Evolutionary conservation across 2,888 invertebrate genomes (phyloP).

Genomic region (Bembecia ichneumoniformis): DNA sequence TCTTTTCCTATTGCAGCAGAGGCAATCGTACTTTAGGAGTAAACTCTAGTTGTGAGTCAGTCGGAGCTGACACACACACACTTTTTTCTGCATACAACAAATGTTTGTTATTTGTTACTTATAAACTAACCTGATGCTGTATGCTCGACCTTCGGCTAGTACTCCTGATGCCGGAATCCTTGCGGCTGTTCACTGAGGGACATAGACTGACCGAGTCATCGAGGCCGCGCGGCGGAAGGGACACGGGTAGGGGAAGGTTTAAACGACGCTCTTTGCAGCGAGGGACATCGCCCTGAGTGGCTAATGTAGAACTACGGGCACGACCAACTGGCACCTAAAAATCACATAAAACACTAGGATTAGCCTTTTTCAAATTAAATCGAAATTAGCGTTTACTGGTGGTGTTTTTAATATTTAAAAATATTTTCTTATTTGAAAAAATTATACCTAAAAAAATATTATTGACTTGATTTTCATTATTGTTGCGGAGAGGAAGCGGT

Average conservation of each 20-base stretch:
- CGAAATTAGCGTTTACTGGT: no score
- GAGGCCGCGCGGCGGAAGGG: conserved; percentile 29
- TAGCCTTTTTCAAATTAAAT: not conserved
- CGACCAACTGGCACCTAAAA: conserved; percentile 57
- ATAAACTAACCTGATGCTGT: conserved; percentile 79
- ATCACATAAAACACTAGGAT: not conserved
- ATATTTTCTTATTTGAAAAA: no score
- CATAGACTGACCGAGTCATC: conserved; percentile 81
- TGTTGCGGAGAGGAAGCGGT: no score
- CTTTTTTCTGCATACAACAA: no score
- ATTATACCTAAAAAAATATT: no score
- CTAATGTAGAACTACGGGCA: conserved; percentile 61
- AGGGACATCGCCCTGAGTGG: conserved; percentile 49
- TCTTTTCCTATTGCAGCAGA: no score
- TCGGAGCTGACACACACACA: no score
- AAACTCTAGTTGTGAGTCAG: no score
- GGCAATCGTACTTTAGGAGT: no score
- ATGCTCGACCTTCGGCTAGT: conserved; percentile 89
- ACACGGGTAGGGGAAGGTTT: conserved; percentile 56
- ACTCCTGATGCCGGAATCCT: conserved; percentile 90
- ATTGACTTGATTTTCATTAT: no score
- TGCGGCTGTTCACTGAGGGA: conserved; percentile 85
- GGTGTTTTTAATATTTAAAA: no score
- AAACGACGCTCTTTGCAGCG: conserved; percentile 51
- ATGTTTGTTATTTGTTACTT: no score